Percentiles rank a stretch among this genome's conserved stretches.
Evolutionary conservation across 1,140 invertebrate genomes (phyloP).

Genomic region (Brachionus manjavacas): DNA sequence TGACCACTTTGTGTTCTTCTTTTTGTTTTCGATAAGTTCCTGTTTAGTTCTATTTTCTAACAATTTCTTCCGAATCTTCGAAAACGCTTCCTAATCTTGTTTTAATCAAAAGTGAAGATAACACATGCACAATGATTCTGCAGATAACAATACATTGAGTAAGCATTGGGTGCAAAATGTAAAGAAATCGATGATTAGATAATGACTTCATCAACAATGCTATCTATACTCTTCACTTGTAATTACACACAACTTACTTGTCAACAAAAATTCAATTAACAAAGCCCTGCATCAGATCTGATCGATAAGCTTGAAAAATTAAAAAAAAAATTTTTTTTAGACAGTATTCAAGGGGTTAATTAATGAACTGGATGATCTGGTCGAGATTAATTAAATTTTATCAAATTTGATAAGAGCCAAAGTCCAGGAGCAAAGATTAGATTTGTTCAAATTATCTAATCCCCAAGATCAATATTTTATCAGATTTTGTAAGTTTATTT

Average conservation of each 20-base stretch:
- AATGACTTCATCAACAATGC: neutral
- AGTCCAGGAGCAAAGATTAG: constrained; percentile 13
- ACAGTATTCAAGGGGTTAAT: neutral
- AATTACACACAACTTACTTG: neutral
- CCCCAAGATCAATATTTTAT: constrained; percentile 4
- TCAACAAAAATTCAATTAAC: neutral
- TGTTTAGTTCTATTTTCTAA: neutral
- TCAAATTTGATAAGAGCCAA: neutral
- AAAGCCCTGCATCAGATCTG: neutral
- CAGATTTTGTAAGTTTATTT: neutral
- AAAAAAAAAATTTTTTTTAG: neutral
- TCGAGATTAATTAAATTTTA: neutral
- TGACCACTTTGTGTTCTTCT: neutral
- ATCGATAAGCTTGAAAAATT: neutral
- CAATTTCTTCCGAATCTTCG: neutral
- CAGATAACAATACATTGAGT: neutral
- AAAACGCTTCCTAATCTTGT: neutral
- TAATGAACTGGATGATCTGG: neutral
- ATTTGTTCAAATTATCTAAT: constrained; percentile 4
- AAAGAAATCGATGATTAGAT: neutral
- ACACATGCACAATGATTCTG: neutral
- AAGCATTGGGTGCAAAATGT: neutral
- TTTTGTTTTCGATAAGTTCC: neutral
- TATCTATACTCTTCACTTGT: neutral
- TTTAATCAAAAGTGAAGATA: neutral